Percentiles rank a stretch among this genome's conserved stretches.
These are phyloP conservation scores for Pseudanteris insignis DNA, from an alignment of 2,888 invertebrate genomes.

Conservation along the genomic window DNA sequence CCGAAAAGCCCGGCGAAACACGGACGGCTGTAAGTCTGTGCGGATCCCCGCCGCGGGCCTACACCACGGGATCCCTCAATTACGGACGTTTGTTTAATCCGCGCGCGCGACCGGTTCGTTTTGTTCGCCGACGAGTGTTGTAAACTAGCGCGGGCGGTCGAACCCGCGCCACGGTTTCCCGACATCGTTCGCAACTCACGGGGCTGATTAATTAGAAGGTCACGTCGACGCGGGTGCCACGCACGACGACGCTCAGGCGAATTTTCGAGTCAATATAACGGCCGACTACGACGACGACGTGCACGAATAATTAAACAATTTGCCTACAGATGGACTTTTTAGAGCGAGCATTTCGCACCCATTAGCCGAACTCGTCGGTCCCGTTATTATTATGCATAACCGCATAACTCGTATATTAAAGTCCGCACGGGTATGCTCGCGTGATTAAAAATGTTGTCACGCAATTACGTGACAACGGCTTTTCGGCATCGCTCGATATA, in stretches of 20 bases:
- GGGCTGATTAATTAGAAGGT: too few species aligned
- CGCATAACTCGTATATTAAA: conserved; percentile 65
- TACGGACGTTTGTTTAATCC: conserved; percentile 31
- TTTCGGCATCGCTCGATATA: conserved; percentile 32
- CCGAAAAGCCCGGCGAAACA: conserved; percentile 39
- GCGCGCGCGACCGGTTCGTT: conserved; percentile 17
- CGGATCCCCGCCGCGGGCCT: conserved; percentile 35
- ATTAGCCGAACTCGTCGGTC: conserved; percentile 47
- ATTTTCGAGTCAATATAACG: too few species aligned
- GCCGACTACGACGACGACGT: conserved; percentile 24
- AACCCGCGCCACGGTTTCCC: not conserved
- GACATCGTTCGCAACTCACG: too few species aligned
- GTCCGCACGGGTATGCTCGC: conserved; percentile 58
- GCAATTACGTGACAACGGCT: conserved; percentile 55
- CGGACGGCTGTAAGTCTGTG: conserved; percentile 27
- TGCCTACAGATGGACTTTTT: conserved; percentile 66
- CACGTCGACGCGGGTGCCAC: too few species aligned
- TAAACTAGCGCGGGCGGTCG: not conserved
- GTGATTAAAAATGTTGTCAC: conserved; percentile 65
- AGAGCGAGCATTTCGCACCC: conserved; percentile 58
- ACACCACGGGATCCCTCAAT: conserved; percentile 35
- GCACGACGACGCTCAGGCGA: too few species aligned
- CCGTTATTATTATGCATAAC: conserved; percentile 63
- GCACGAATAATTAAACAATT: conserved; percentile 64
- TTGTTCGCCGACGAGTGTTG: too few species aligned